phyloP scores from a whole-genome alignment of 2,113 vertebrate genomes.

The Anolis carolinensis region DNA sequence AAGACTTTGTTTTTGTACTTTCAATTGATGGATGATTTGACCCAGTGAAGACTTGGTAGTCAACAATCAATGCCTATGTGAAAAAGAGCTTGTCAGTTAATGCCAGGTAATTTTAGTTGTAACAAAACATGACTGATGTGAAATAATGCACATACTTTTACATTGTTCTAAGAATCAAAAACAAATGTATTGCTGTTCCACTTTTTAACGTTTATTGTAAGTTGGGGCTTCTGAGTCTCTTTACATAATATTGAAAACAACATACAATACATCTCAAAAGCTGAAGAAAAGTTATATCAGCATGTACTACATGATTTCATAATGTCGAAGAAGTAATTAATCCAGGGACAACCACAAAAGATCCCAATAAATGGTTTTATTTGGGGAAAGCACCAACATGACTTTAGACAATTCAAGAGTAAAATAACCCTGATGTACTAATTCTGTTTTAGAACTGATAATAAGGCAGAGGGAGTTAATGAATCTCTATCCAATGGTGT shows the following conservation, averaged over 20 bases:
- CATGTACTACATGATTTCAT: neutral
- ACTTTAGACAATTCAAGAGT: neutral
- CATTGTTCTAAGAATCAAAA: neutral
- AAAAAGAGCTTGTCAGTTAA: slow-evolving; percentile 21
- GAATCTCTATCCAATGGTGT: neutral
- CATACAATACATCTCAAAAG: slow-evolving; percentile 3
- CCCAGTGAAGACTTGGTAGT: neutral
- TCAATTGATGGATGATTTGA: neutral
- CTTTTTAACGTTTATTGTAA: slow-evolving; percentile 12
- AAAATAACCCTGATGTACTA: neutral
- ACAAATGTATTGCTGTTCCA: slow-evolving; percentile 2
- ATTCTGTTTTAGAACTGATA: neutral
- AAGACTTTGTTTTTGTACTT: neutral
- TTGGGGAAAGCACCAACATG: neutral
- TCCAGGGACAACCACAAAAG: neutral
- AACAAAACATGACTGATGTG: neutral
- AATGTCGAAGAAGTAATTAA: neutral
- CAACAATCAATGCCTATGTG: slow-evolving; percentile 7
- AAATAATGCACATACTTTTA: slow-evolving; percentile 3
- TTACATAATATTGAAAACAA: slow-evolving; percentile 9
- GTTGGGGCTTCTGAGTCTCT: neutral
- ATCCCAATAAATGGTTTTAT: neutral
- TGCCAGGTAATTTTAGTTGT: slow-evolving; percentile 10
- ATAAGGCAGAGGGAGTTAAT: neutral
- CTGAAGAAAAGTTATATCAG: neutral